A percentile compares a stretch with the other conserved stretches of the same genome.
These are phyloP conservation scores for Heptranchias perlo DNA, from an alignment of 2,113 vertebrate species.

Conservation along the genomic window DNA sequence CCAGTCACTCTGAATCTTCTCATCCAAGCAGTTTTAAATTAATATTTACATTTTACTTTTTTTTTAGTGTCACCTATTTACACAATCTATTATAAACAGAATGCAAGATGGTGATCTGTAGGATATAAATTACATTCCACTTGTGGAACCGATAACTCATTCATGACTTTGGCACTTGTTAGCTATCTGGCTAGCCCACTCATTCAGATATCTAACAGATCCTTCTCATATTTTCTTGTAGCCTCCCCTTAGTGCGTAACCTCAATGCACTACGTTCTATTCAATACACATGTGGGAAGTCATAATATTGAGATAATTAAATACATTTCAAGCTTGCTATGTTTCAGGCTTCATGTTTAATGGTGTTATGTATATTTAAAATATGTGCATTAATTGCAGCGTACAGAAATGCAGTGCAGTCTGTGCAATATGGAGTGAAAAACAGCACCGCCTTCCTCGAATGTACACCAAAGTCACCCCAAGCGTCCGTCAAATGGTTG, in stretches of 20 bases:
- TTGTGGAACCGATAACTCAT: no score
- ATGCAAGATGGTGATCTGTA: not conserved
- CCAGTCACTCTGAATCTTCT: not conserved
- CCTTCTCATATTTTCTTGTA: not conserved
- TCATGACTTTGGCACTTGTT: not conserved
- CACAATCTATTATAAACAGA: not conserved
- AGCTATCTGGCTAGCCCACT: not conserved
- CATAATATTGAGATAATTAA: not conserved
- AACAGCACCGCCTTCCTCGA: conserved; percentile 97
- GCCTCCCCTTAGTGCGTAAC: not conserved
- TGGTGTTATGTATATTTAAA: not conserved
- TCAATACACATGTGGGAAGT: not conserved
- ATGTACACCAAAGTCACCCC: conserved; percentile 86
- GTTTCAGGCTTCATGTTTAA: not conserved
- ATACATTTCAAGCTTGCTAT: not conserved
- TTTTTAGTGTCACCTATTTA: not conserved
- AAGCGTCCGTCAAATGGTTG: conserved; percentile 87
- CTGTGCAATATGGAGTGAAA: conserved; percentile 86
- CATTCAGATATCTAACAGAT: not conserved
- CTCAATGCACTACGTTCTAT: not conserved
- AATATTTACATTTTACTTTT: not conserved
- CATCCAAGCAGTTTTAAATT: not conserved
- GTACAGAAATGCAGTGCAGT: conserved; percentile 89
- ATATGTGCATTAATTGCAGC: conserved; percentile 55
- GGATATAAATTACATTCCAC: not conserved